phyloP scores from a whole-genome alignment of 2,797 vertebrate genomes.

The Sebastes glaucus region DNA sequence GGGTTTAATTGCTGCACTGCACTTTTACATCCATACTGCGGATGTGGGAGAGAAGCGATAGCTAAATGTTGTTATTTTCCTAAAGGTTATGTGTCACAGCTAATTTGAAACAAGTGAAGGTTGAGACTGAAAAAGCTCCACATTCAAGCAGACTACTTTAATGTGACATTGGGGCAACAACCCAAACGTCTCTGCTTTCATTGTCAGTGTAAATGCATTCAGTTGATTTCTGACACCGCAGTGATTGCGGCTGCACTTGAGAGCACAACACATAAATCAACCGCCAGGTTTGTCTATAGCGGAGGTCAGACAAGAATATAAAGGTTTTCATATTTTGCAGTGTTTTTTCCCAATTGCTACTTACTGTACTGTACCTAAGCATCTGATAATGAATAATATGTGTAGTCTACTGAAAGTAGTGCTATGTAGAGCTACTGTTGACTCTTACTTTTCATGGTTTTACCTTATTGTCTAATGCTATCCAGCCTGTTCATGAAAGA shows the following conservation, averaged over 20 bases:
- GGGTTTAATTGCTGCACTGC: not conserved
- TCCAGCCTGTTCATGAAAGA: not conserved
- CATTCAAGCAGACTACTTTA: not conserved
- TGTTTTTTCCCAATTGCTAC: not conserved
- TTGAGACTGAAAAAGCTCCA: not conserved
- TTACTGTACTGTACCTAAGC: not conserved
- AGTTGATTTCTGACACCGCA: not conserved
- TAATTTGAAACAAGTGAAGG: not conserved
- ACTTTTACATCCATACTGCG: not conserved
- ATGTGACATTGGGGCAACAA: not conserved
- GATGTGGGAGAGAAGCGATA: not conserved
- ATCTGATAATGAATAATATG: not conserved
- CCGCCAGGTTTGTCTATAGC: not conserved
- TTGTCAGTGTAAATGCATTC: not conserved
- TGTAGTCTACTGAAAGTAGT: not conserved
- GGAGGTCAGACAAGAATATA: not conserved
- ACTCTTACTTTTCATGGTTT: not conserved
- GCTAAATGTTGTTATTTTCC: not conserved
- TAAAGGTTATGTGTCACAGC: not conserved
- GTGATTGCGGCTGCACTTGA: not conserved
- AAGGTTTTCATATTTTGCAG: not conserved
- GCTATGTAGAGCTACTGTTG: not conserved
- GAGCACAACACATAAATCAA: constrained; percentile 1
- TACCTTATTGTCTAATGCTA: not conserved
- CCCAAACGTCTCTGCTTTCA: not conserved